Evolutionary conservation across 1,140 invertebrate species (phyloP).

Genomic region (Spodoptera frugiperda): DNA sequence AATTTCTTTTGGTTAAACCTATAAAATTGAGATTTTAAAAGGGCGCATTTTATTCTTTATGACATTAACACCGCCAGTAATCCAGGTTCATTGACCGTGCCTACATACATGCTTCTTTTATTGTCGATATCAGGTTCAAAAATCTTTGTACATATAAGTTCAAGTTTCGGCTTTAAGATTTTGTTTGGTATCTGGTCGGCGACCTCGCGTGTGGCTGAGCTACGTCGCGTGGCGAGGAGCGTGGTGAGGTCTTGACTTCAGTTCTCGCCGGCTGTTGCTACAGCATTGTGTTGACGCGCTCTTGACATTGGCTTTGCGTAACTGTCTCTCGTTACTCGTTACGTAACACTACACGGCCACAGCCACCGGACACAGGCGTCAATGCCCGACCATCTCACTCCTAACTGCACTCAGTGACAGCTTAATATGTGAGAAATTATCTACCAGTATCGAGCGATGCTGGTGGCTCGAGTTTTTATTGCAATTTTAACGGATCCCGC

Average conservation of each 20-base stretch:
- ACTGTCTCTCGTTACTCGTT: constrained; percentile 62
- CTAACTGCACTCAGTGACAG: constrained; percentile 47
- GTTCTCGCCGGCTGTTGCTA: background rate
- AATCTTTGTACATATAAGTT: constrained; percentile 42
- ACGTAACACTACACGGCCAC: constrained; percentile 60
- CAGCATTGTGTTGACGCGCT: constrained; percentile 60
- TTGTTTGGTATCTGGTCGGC: constrained; percentile 66
- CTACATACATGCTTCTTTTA: constrained; percentile 8
- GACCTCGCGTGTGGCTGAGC: constrained; percentile 56
- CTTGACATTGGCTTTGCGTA: constrained; percentile 80
- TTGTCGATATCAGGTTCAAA: constrained; percentile 13
- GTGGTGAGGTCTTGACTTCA: background rate
- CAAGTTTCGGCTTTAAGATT: constrained; percentile 42
- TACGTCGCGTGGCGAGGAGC: background rate
- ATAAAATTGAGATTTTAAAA: too few species aligned
- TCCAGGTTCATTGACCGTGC: constrained; percentile 18
- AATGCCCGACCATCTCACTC: constrained; percentile 41
- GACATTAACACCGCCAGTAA: background rate
- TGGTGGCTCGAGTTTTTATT: constrained; percentile 54
- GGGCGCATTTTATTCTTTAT: too few species aligned
- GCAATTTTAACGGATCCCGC: constrained; percentile 48
- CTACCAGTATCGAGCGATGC: constrained; percentile 35
- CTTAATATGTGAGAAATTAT: constrained; percentile 50
- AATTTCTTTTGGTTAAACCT: too few species aligned
- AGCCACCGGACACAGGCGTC: constrained; percentile 44